Base-by-base conservation (phyloP, 2,888 invertebrate species). In the Mactromeris polynyma region DNA sequence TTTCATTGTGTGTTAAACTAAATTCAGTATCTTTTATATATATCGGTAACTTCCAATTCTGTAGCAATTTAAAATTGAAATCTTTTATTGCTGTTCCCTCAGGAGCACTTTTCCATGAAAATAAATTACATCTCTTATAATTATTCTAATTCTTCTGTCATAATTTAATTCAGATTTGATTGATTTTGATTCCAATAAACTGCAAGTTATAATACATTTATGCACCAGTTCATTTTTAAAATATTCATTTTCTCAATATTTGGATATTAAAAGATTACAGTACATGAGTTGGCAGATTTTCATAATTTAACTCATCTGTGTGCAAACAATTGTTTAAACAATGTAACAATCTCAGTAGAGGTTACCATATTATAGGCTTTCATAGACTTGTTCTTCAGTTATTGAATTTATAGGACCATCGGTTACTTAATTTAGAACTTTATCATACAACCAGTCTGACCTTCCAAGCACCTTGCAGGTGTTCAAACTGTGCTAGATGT, bases 331-430 rank as follows among this genome's bases (percentile, higher is more conserved):
- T 58, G 58, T 36, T 69, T 58, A 58, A 58, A 58, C n/a, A 19
- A 64, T 64, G 26, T 51, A 64, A 64, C 26, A 64, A 64, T 64
- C 58, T 33, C 36, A 2, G 73, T 17, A 26, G 73, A 33, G 73
- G 31, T 17, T 73, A 36, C 26, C 31, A 73, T 73, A 73, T 73
- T 17, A 36, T 11, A 33, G 26, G 26, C 4, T 17, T 73, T 58
- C 4, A 73, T 73, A 73, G 73, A 73, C 73, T 36, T 33, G 36
- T 73, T 33, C 36, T 73, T 73, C 19, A 73, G 33, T 73, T 73
- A 73, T 73, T 36, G 73, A 73, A 73, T 73, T 73, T 73, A 73
- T 73, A 36, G 17, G 73, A 73, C 73, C 14, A 36, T 17, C 36
- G 17, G 17, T 73, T 33, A 17, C 31, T 73, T 73, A 36, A 73